Evolutionary conservation across 2,797 vertebrate genomes (phyloP).

Genomic region (Leontopithecus rosalia): DNA sequence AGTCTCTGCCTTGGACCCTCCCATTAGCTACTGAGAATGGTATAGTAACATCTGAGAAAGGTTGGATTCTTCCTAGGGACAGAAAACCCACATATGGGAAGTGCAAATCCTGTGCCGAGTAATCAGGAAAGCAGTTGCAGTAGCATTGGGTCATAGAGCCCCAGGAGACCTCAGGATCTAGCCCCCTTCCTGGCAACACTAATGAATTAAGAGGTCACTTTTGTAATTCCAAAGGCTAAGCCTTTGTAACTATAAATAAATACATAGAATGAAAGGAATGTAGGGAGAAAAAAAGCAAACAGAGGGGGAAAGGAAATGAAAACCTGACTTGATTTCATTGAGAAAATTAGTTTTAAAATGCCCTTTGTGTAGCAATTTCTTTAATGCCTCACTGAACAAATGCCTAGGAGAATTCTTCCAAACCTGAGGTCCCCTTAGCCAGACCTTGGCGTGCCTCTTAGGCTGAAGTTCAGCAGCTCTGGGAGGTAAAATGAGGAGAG

Average conservation of each 20-base stretch:
- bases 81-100: not conserved
- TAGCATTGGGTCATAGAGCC: not conserved
- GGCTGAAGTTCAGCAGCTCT: not conserved
- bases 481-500: not conserved
- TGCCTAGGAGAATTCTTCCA: not conserved
- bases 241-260: constrained; percentile 51
- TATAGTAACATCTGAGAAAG: not conserved
- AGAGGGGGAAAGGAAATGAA: not conserved
- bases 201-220: constrained; percentile 50
- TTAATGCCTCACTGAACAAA: fast-evolving
- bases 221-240: constrained; percentile 45
- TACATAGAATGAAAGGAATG: constrained; percentile 44
- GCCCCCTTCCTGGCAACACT: not conserved
- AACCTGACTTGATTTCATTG: constrained; percentile 47
- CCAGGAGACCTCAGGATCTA: not conserved
- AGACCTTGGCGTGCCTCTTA: not conserved
- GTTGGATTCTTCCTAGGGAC: not conserved
- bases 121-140: not conserved
- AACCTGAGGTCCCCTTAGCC: not conserved
- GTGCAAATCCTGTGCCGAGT: not conserved
- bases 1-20: not conserved
- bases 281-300: constrained; percentile 50
- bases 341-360: constrained; percentile 32
- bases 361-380: not conserved
- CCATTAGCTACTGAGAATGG: not conserved